Evolutionary conservation across 1,140 invertebrate genomes (phyloP), one percentile per base, ranked within the genome.

Genomic region (Ips nitidus): DNA sequence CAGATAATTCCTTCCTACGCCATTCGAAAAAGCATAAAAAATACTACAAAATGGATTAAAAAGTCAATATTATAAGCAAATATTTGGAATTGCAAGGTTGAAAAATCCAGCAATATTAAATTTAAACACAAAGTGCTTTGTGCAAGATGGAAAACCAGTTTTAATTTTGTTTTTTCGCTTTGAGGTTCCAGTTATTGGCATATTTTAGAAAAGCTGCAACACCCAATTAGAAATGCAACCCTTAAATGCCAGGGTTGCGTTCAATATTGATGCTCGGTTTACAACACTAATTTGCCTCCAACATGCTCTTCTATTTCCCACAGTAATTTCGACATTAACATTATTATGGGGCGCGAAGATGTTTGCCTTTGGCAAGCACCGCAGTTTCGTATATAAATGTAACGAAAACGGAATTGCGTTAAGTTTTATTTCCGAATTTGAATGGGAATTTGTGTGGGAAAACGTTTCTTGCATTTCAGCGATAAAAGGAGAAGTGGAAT

Each of bases 301-400:
- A 38, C 53, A 56, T 38, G 53, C 38, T 56, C 53, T 50, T 50
- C n/a, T 56, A 56, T 56, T 56, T 56, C 22, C 53, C 38, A 39
- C 38, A 56, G 53, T 56, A 56, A 56, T 56, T 37, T 56, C 8
- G 53, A 56, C 53, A 36, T 40, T 56, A 56, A 56, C 38, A 37
- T 56, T 56, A 56, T 56, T 56, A 56, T 56, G 53, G 39, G 53
- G 38, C 53, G 53, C 53, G 22, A 56, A 39, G 38, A 39, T 56
- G 53, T 56, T 40, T 56, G 53, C 53, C 53, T n/a, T 56, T 56
- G 53, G 53, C 53, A 56, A 56, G n/a, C 3, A 36, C 38, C n/a
- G n/a, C 38, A 56, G 53, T 40, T 56, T 56, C 22, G 22, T 22
- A 22, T 22, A 22, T 22, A 22, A 7, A 56, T 7, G 53, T 56